Conservation (phyloP, 35 echinoderm and acorn worm species). For the Acanthaster planci region DNA sequence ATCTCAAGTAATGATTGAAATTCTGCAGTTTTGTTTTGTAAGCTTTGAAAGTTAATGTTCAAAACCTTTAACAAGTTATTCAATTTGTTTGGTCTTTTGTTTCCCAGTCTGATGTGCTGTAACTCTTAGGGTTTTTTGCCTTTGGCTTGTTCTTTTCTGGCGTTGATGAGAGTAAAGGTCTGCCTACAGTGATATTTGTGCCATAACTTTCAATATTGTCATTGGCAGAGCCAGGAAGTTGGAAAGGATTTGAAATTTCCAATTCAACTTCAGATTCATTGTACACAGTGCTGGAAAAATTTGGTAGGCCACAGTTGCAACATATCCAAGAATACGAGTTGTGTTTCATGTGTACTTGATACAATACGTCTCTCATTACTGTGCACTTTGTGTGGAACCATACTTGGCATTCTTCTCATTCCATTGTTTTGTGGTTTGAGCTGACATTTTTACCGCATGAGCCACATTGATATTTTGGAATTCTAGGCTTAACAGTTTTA, state of each 20-base stretch:
- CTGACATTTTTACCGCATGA: constrained; percentile 52
- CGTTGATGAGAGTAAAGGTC: constrained; percentile 36
- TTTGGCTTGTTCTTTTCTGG: constrained; percentile 35
- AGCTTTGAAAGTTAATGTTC: constrained; percentile 61
- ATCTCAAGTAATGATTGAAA: constrained; percentile 34
- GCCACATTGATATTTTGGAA: constrained; percentile 58
- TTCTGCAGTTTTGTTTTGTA: constrained; percentile 27
- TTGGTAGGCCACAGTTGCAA: constrained; percentile 43
- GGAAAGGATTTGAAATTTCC: constrained; percentile 48
- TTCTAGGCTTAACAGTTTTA: no score
- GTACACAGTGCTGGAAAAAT: constrained; percentile 30
- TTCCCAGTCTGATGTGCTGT: not conserved
- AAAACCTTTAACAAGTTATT: constrained; percentile 24
- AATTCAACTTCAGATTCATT: not conserved
- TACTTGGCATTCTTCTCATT: constrained; percentile 35
- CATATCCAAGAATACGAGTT: constrained; percentile 45
- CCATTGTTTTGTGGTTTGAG: constrained; percentile 53
- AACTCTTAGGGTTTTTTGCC: not conserved
- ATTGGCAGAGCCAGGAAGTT: not conserved
- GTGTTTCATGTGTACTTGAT: constrained; percentile 47
- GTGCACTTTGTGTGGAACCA: constrained; percentile 54
- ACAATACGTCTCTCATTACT: constrained; percentile 36
- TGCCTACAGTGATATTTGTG: constrained; percentile 23
- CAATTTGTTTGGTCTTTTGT: not conserved
- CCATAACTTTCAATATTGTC: not conserved